Evolutionary conservation across 1,140 invertebrate genomes (phyloP), one percentile per base, ranked within the genome.

Genomic region (Drosophila tropicalis): DNA sequence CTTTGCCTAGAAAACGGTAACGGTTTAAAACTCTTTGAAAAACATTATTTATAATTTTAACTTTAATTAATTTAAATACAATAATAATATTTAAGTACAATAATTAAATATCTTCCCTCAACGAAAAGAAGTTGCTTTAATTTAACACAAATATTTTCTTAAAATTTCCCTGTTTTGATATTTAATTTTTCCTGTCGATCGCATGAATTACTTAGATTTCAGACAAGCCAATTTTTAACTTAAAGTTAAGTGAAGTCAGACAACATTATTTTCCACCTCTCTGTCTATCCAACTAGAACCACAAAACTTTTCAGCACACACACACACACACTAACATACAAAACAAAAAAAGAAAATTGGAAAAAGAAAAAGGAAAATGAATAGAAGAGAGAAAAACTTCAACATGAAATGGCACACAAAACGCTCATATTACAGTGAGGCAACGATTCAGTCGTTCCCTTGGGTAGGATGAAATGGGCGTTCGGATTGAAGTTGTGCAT

Each of bases 321-420:
- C 36, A 39, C 40, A 65, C 58, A 62, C 34, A 67, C 40, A n/a
- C 40, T 5, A 5, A 41, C 12, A 41, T n/a, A 47, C 15, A 19
- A 36, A n/a, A 58, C 17, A 29, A 67, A 58, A 39, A 39, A 56
- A 56, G 56, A 72, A 63, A 44, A 39, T 39, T 39, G 39, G n/a
- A 34, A 41, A 57, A 55, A 62, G 25, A 7, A 64, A 70, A 64
- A 39, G 58, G 62, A 77, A 71, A 62, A 60, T 67, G 62, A 44
- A 62, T 67, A 70, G 63, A 56, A 63, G 39, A 67, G 55, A 41
- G 57, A 62, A 76, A 78, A 76, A 72, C 68, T 68, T 84, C 36
- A 51, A 64, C 68, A 66, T 79, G 67, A 81, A 86, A 86, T 86
- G 82, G 78, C 74, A 86, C 82, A 86, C 82, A 81, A 72, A 81